A percentile compares a stretch with the other conserved stretches of the same genome.
Conservation (phyloP, 2,113 vertebrate species). For the Pseudopipra pipra region DNA sequence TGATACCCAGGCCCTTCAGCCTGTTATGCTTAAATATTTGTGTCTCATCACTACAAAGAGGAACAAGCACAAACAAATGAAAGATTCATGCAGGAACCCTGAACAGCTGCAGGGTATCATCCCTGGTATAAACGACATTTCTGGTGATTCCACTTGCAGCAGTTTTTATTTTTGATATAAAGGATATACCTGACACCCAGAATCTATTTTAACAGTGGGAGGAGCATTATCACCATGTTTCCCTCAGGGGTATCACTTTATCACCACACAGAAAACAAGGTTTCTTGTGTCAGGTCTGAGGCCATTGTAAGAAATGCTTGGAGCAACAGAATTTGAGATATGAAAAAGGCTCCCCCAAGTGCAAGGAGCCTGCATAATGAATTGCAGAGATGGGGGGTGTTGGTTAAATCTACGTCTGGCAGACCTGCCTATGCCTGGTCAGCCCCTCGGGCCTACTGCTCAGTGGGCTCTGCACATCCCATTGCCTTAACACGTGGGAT, state of each 20-base stretch:
- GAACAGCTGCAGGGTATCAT: neutral
- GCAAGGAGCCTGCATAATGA: neutral
- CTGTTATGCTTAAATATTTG: neutral
- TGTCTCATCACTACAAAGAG: neutral
- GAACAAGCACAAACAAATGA: neutral
- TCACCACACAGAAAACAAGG: neutral
- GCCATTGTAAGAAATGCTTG: neutral
- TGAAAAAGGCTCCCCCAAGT: neutral
- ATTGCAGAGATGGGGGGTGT: neutral
- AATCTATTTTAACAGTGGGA: neutral
- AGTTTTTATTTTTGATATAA: neutral
- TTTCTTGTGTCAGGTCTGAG: neutral
- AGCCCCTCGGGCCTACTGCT: neutral
- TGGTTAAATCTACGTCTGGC: neutral
- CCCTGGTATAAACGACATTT: neutral
- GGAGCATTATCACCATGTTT: neutral
- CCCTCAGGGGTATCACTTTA: neutral
- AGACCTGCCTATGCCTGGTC: neutral
- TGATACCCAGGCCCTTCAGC: neutral
- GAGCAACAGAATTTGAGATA: neutral
- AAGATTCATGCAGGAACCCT: neutral
- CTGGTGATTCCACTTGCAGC: neutral
- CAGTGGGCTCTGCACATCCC: neutral
- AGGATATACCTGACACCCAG: neutral
- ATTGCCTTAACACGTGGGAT: neutral